phyloP scores from a whole-genome alignment of 2,797 vertebrate genomes.

The Diplodus sargus region DNA sequence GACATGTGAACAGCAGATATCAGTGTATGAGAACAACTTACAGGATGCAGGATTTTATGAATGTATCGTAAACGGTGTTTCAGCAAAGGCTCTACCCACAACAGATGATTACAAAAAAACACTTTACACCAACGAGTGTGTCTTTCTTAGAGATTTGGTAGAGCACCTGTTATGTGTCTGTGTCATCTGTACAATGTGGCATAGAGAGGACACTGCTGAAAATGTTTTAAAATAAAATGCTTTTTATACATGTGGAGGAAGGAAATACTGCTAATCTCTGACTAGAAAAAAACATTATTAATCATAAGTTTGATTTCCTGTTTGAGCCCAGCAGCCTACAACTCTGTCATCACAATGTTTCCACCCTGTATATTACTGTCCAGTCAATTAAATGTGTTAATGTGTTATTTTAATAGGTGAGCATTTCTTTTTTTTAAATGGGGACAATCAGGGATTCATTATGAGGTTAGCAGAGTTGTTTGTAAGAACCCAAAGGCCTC shows the following conservation, averaged over 20 bases:
- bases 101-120: neutral
- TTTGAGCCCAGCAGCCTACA: neutral
- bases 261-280: neutral
- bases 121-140: neutral
- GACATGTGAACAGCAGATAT: too few species aligned
- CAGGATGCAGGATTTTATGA: neutral
- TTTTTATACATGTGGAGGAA: constrained; percentile 8
- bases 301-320: constrained; percentile 19
- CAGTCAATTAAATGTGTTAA: neutral
- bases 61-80: neutral
- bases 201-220: neutral
- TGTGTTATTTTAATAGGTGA: neutral
- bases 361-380: neutral
- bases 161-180: constrained; percentile 8
- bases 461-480: neutral
- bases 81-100: neutral
- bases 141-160: neutral
- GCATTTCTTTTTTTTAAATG: neutral
- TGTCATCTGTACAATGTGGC: neutral
- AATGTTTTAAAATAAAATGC: constrained; percentile 8
- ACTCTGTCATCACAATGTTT: neutral
- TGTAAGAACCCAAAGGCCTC: neutral
- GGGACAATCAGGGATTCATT: neutral
- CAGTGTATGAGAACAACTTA: neutral
- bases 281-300: neutral